Conservation (phyloP, 2,113 vertebrate genomes). For the Tylochromis polylepis region DNA sequence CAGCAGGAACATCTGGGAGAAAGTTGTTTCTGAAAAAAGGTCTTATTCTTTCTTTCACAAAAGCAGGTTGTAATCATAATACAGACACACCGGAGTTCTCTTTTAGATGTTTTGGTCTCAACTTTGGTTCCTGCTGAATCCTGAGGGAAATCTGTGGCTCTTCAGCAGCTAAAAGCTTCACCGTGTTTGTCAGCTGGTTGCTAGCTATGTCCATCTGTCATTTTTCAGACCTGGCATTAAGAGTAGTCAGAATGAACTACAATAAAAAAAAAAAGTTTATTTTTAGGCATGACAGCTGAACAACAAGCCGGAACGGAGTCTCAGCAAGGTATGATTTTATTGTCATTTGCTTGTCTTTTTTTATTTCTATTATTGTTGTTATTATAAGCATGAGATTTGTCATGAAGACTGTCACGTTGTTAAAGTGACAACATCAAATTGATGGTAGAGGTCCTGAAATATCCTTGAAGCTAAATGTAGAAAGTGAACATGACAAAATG, state of each 20-base stretch:
- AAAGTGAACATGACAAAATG: neutral
- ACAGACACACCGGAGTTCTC: neutral
- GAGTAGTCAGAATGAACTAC: no score
- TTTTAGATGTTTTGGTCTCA: neutral
- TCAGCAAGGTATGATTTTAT: neutral
- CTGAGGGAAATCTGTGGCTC: neutral
- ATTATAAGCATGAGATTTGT: neutral
- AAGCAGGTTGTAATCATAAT: neutral
- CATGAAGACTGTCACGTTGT: neutral
- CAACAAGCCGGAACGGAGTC: neutral
- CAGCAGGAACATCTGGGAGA: neutral
- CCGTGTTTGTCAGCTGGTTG: neutral
- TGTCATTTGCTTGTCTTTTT: neutral
- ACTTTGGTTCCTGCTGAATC: neutral
- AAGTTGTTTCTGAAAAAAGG: neutral
- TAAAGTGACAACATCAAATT: neutral
- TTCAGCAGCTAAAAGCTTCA: neutral
- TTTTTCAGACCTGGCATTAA: neutral
- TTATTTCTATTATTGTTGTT: neutral
- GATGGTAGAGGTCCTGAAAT: neutral
- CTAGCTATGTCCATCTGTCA: neutral
- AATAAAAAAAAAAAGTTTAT: no score
- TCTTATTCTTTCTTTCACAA: neutral
- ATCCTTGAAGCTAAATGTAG: neutral
- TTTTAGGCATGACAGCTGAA: no score